phyloP scores from a whole-genome alignment of 2,113 vertebrate species.

The Cynopterus brachyotis region DNA sequence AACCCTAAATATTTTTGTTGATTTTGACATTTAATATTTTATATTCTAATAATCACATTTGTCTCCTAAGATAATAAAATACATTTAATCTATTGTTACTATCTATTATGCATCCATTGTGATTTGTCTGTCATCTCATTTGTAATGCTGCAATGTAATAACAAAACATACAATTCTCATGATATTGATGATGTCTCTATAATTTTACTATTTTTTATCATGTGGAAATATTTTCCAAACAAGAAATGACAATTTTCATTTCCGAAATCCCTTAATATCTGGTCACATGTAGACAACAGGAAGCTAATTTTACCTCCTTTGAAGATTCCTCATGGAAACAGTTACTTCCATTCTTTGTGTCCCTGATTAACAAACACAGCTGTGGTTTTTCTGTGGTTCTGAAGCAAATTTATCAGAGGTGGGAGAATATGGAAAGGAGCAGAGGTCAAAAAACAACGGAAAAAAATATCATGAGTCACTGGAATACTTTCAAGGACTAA shows the following conservation, averaged over 20 bases:
- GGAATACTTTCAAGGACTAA: slow-evolving; percentile 63
- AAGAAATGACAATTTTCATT: slow-evolving; percentile 66
- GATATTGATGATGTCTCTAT: slow-evolving; percentile 16
- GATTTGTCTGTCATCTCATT: slow-evolving; percentile 61
- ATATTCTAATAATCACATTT: slow-evolving; percentile 65
- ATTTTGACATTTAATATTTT: slow-evolving; percentile 72
- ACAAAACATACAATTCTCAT: slow-evolving; percentile 38
- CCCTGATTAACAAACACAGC: slow-evolving; percentile 68
- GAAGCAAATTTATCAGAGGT: slow-evolving; percentile 55
- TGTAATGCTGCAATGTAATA: slow-evolving; percentile 54
- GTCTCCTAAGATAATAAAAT: slow-evolving; percentile 71
- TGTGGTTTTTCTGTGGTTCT: slow-evolving; percentile 69
- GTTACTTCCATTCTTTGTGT: slow-evolving; percentile 69
- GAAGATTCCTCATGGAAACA: slow-evolving; percentile 66
- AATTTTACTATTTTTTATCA: slow-evolving; percentile 49
- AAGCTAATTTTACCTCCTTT: slow-evolving; percentile 67
- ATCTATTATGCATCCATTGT: slow-evolving; percentile 22
- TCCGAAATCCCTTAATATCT: slow-evolving; percentile 49
- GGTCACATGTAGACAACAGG: slow-evolving; percentile 34
- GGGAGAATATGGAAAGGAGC: slow-evolving; percentile 55
- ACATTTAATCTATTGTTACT: slow-evolving; percentile 59
- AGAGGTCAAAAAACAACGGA: slow-evolving; percentile 72
- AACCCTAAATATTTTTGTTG: slow-evolving; percentile 63
- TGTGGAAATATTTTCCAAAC: slow-evolving; percentile 63
- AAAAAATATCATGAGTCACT: slow-evolving; percentile 75